Evolutionary conservation across 2,797 vertebrate genomes (phyloP).

Genomic region (Margarornis squamiger): DNA sequence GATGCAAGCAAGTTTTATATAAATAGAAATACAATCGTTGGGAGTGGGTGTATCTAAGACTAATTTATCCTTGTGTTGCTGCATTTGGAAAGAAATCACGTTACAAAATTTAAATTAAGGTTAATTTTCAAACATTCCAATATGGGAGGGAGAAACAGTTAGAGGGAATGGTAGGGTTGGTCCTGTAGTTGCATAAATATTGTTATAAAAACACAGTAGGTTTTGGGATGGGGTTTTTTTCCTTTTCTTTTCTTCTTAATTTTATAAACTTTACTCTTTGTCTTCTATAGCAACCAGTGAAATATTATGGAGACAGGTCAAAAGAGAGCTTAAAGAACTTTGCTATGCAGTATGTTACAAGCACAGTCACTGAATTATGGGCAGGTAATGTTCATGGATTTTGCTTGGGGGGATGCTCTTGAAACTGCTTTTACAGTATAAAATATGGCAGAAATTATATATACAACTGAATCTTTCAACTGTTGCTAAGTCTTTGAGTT

Average conservation of each 20-base stretch:
- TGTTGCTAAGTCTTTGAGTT: neutral
- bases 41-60: neutral
- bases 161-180: fast-evolving
- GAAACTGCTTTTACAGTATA: neutral
- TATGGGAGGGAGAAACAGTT: neutral
- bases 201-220: neutral
- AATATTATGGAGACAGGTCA: slow-evolving; percentile 87
- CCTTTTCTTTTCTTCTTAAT: neutral
- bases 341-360: slow-evolving; percentile 90
- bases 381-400: slow-evolving; percentile 82
- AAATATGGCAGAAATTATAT: neutral
- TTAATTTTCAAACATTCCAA: neutral
- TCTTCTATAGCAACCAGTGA: slow-evolving; percentile 85
- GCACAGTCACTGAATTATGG: slow-evolving; percentile 87
- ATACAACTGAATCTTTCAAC: neutral
- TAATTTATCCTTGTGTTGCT: neutral
- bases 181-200: neutral
- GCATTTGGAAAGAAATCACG: neutral
- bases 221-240: neutral
- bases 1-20: neutral
- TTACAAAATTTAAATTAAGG: neutral
- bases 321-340: slow-evolving; percentile 87
- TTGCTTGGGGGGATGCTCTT: neutral
- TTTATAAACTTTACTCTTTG: neutral
- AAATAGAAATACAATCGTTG: neutral